These are phyloP conservation scores for Centroberyx gerrardi DNA, from an alignment of 2,797 vertebrate genomes.

Conservation along the genomic window DNA sequence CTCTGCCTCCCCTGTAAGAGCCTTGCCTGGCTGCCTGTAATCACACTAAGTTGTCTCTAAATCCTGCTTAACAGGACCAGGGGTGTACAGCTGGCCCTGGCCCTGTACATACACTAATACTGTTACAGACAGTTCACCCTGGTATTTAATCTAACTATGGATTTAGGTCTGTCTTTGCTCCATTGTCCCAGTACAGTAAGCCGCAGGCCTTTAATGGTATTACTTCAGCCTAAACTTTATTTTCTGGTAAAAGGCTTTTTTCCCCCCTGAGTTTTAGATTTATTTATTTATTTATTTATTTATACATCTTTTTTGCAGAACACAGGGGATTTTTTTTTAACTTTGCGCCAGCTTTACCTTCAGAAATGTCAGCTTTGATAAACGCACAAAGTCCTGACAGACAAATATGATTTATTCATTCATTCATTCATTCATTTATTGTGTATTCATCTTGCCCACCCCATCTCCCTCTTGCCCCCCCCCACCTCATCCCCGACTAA, in stretches of 20 bases:
- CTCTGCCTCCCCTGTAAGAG: constrained; percentile 39
- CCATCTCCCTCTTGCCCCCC: neutral
- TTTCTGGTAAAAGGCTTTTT: constrained; percentile 8
- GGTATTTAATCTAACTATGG: constrained; percentile 83
- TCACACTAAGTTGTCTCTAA: constrained; percentile 81
- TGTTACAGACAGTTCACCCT: constrained; percentile 74
- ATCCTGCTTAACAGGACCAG: constrained; percentile 78
- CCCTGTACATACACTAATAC: constrained; percentile 71
- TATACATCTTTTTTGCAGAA: neutral
- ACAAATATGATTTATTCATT: constrained; percentile 33
- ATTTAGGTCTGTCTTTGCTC: constrained; percentile 72
- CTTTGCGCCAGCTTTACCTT: neutral
- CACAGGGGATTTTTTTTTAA: constrained; percentile 4
- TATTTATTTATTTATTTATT: constrained; percentile 12
- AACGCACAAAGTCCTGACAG: constrained; percentile 18
- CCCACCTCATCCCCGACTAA: constrained; percentile 43
- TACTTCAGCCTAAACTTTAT: constrained; percentile 52
- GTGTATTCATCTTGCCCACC: constrained; percentile 25
- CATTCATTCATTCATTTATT: constrained; percentile 10
- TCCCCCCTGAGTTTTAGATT: neutral
- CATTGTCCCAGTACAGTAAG: constrained; percentile 65
- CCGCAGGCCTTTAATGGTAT: constrained; percentile 56
- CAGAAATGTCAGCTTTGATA: constrained; percentile 5
- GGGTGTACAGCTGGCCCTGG: constrained; percentile 74
- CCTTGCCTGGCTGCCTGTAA: constrained; percentile 63